A percentile compares a stretch with the other conserved stretches of the same genome.
Conservation (phyloP, 2,888 invertebrate species). For the Eustalomyia histrio region DNA sequence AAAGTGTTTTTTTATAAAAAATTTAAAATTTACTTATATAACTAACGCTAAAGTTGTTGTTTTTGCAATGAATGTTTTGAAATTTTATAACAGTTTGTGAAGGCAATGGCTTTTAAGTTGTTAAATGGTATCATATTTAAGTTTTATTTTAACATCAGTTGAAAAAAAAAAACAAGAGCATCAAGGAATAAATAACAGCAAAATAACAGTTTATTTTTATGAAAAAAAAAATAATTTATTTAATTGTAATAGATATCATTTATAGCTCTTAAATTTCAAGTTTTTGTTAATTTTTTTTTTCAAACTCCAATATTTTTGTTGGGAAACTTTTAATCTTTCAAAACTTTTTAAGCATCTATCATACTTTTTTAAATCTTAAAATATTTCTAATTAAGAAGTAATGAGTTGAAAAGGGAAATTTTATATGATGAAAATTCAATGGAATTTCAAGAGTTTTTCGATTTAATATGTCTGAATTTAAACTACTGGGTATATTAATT, state of each 20-base stretch:
- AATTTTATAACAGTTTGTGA: conserved; percentile 21
- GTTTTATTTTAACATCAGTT: conserved; percentile 13
- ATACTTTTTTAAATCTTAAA: no score
- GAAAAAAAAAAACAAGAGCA: no score
- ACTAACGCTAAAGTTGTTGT: conserved; percentile 8
- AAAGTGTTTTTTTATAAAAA: conserved; percentile 27
- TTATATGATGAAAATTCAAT: no score
- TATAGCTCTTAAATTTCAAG: not conserved
- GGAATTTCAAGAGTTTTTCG: no score
- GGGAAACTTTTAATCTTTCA: no score
- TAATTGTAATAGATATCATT: not conserved
- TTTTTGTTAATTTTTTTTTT: no score
- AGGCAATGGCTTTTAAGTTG: conserved; percentile 41
- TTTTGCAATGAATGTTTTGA: conserved; percentile 10
- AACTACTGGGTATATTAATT: no score
- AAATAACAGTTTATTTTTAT: not conserved
- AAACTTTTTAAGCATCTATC: no score
- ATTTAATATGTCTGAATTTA: no score
- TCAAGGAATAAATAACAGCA: not conserved
- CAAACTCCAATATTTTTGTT: no score
- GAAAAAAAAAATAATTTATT: not conserved
- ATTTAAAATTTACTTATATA: not conserved
- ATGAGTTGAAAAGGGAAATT: no score
- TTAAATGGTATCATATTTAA: conserved; percentile 29
- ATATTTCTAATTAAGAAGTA: no score